Conservation (phyloP, 2,113 vertebrate genomes). For the Lipophrys pholis region DNA sequence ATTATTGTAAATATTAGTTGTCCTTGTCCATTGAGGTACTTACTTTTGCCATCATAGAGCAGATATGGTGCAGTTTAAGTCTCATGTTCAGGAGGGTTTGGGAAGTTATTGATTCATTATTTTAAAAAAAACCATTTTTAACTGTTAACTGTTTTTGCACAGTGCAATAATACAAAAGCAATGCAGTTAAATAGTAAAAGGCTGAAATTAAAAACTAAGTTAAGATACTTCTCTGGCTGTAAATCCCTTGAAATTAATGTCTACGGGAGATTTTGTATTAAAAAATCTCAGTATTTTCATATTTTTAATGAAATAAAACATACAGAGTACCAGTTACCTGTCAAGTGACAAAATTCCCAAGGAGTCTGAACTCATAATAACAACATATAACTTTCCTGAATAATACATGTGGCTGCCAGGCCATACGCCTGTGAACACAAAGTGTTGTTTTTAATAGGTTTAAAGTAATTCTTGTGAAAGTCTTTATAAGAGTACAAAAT, state of each 20-base stretch:
- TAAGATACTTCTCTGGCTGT: background rate
- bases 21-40: background rate
- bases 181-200: background rate
- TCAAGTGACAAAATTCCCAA: background rate
- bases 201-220: background rate
- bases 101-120: too few species aligned
- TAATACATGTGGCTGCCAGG: background rate
- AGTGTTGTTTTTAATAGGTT: conserved; percentile 30
- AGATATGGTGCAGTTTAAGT: too few species aligned
- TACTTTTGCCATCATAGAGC: too few species aligned
- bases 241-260: background rate
- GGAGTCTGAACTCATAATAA: background rate
- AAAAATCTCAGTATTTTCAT: background rate
- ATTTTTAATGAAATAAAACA: background rate
- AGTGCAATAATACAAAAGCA: background rate
- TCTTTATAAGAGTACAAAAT: conserved; percentile 51
- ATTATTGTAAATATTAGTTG: background rate
- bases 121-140: too few species aligned
- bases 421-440: conserved; percentile 2
- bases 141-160: background rate
- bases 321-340: background rate
- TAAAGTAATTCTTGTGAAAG: conserved; percentile 33
- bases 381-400: background rate
- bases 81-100: too few species aligned
- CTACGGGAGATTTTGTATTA: too few species aligned